These are phyloP conservation scores for Microctonus brassicae DNA, from an alignment of 2,888 invertebrate species.

Conservation along the genomic window DNA sequence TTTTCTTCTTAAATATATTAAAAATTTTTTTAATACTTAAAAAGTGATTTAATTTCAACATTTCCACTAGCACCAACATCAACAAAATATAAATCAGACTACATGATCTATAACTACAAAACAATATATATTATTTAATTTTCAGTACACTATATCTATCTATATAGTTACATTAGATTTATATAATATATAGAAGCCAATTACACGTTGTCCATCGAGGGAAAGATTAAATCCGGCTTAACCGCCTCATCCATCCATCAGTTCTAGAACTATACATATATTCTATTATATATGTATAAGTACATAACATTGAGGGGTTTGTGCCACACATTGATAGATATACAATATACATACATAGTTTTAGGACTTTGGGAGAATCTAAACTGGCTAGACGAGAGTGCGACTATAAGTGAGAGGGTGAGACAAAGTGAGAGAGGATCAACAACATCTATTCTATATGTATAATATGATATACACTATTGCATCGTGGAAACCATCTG, in stretches of 20 bases:
- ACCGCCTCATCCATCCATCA: constrained; percentile 37
- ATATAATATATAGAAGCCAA: constrained; percentile 2
- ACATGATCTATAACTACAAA: no score
- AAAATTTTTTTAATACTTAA: no score
- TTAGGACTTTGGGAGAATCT: constrained; percentile 16
- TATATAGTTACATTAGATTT: constrained; percentile 4
- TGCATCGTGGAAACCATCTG: constrained; percentile 37
- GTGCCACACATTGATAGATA: constrained; percentile 2
- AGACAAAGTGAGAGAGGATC: neutral
- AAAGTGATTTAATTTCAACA: no score
- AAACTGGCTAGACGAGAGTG: constrained; percentile 18
- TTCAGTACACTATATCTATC: no score
- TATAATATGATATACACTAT: neutral
- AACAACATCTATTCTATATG: constrained; percentile 4
- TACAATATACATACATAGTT: neutral
- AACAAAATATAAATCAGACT: no score
- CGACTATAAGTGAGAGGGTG: constrained; percentile 6
- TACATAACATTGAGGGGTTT: neutral
- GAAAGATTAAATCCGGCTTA: constrained; percentile 37
- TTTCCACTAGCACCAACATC: no score
- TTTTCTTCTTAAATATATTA: no score
- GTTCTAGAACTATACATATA: constrained; percentile 30
- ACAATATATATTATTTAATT: no score
- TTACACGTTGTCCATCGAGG: constrained; percentile 28
- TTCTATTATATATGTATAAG: constrained; percentile 37